These are phyloP conservation scores for Nymphalis io DNA, from an alignment of 1,140 invertebrate species.

Conservation along the genomic window DNA sequence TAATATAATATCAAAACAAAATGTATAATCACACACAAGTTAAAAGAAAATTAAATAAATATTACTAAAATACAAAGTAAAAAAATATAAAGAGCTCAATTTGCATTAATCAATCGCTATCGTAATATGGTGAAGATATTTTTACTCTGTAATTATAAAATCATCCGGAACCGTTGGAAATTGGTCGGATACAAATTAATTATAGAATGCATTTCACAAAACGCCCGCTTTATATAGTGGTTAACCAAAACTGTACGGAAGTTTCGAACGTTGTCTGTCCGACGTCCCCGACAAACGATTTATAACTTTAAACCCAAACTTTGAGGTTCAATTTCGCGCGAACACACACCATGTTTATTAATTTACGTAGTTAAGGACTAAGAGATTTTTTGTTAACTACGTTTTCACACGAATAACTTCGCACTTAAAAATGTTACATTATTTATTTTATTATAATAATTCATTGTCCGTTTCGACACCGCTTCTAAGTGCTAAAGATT, in stretches of 20 bases:
- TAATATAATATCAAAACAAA: no score
- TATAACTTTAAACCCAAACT: conserved; percentile 3
- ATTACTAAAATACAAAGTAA: no score
- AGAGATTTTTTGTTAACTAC: conserved; percentile 9
- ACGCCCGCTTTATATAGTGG: conserved; percentile 23
- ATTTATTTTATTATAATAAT: neutral
- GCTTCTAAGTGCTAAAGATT: neutral
- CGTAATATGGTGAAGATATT: neutral
- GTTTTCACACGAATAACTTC: conserved; percentile 14
- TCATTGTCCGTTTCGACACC: conserved; percentile 1
- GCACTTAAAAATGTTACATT: conserved; percentile 4
- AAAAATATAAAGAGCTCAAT: no score
- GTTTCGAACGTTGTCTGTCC: conserved; percentile 1
- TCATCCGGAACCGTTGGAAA: conserved; percentile 10
- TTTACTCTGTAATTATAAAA: conserved; percentile 9
- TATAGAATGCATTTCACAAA: conserved; percentile 21
- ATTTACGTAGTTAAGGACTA: conserved; percentile 20
- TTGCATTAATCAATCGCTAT: no score
- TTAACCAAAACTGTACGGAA: conserved; percentile 14
- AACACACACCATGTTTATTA: conserved; percentile 17
- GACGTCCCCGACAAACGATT: neutral
- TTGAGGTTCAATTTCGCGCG: conserved; percentile 4
- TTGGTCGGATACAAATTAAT: conserved; percentile 26
- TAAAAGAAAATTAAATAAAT: no score
- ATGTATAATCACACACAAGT: no score